Percentiles rank a stretch among this genome's conserved stretches.
Evolutionary conservation across 2,888 invertebrate species (phyloP).

Genomic region (Sminthurinus aureus): DNA sequence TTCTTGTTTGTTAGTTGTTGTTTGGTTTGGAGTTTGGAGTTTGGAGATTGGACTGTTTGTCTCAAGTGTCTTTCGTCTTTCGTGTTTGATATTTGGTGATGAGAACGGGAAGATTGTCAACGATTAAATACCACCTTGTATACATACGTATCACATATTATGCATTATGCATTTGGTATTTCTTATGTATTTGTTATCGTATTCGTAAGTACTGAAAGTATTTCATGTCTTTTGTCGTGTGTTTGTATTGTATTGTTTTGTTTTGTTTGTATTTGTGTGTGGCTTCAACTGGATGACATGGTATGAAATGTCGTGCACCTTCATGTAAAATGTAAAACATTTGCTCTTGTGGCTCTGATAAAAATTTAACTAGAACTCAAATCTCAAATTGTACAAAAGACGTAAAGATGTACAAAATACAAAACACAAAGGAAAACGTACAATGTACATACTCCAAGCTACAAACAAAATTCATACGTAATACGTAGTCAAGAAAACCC

Average conservation of each 20-base stretch:
- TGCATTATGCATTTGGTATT: not conserved
- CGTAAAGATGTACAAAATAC: no score
- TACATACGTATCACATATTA: not conserved
- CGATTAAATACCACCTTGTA: not conserved
- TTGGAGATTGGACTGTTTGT: no score
- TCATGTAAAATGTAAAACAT: not conserved
- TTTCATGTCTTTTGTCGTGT: not conserved
- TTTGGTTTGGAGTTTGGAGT: not conserved
- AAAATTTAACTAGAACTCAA: not conserved
- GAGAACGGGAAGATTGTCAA: not conserved
- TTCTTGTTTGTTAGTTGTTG: not conserved
- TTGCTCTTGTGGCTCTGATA: no score
- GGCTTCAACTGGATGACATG: conserved; percentile 1
- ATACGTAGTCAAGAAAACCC: no score
- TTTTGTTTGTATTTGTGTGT: no score
- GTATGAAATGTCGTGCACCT: conserved; percentile 14
- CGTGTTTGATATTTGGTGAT: no score
- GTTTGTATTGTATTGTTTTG: not conserved
- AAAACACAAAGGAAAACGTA: no score
- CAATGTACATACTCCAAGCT: no score
- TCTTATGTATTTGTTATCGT: not conserved
- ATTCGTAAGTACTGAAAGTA: no score
- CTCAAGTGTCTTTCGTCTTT: no score
- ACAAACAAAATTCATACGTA: no score
- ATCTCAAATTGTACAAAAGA: not conserved